A percentile compares a stretch with the other conserved stretches of the same genome.
Evolutionary conservation across 2,797 vertebrate genomes (phyloP).

Genomic region (Cossypha heuglini): DNA sequence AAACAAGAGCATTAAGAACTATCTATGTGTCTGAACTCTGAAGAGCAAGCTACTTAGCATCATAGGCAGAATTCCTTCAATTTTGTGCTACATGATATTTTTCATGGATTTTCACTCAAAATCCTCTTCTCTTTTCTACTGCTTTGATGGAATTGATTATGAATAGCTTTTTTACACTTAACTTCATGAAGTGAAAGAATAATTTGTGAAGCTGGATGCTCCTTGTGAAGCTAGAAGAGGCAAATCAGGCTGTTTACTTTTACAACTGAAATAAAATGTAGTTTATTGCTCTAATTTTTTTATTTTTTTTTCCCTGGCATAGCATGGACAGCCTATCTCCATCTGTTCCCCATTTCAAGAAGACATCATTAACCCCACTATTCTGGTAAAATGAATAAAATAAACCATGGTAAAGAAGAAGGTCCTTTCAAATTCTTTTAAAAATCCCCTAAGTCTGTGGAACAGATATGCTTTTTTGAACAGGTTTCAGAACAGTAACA

Average conservation of each 20-base stretch:
- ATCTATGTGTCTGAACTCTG: neutral
- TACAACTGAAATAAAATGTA: neutral
- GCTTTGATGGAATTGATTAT: neutral
- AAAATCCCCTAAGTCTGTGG: conserved; percentile 10
- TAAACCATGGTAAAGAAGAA: neutral
- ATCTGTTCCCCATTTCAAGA: conserved; percentile 22
- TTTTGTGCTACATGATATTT: neutral
- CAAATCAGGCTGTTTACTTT: neutral
- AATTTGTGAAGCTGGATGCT: neutral
- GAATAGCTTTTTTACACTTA: neutral
- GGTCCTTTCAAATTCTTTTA: conserved; percentile 1
- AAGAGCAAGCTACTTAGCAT: neutral
- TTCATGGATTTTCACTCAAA: neutral
- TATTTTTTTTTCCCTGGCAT: neutral
- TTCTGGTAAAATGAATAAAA: neutral
- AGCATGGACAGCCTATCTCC: neutral
- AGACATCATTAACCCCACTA: neutral
- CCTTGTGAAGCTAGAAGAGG: neutral
- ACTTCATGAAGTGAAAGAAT: neutral
- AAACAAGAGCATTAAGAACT: neutral
- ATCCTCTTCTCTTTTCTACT: neutral
- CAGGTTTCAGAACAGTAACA: conserved; percentile 18
- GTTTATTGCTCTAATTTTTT: neutral
- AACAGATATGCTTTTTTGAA: conserved; percentile 2
- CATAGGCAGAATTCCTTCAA: neutral